Conservation (phyloP, 2,797 vertebrate genomes). For the Gouania willdenowi region DNA sequence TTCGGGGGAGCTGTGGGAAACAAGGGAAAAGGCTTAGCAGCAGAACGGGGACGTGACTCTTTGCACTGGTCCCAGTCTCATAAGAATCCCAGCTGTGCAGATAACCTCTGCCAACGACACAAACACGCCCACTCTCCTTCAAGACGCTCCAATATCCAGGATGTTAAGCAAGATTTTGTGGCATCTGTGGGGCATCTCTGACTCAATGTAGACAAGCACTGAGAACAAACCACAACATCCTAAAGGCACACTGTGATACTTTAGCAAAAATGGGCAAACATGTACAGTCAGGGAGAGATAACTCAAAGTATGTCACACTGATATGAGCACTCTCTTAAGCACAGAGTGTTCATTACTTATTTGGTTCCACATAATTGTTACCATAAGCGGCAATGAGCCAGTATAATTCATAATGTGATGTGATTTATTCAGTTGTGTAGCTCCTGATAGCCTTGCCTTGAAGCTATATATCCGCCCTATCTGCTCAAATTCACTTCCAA, state of each 20-base stretch:
- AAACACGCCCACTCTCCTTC: conserved; percentile 1
- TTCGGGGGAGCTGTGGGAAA: conserved; percentile 34
- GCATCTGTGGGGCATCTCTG: conserved; percentile 16
- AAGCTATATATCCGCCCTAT: conserved; percentile 21
- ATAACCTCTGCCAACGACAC: conserved; percentile 16
- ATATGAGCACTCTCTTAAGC: conserved; percentile 32
- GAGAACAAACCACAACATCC: conserved; percentile 6
- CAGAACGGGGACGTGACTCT: conserved; percentile 38
- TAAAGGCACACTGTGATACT: conserved; percentile 5
- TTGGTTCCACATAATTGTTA: conserved; percentile 56
- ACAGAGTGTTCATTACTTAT: conserved; percentile 38
- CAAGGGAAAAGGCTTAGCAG: conserved; percentile 7
- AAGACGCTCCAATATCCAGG: conserved; percentile 5
- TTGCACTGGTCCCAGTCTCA: conserved; percentile 37
- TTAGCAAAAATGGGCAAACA: conserved; percentile 12
- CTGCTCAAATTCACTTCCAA: conserved; percentile 43
- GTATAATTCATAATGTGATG: conserved; percentile 25
- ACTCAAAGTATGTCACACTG: conserved; percentile 41
- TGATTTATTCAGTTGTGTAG: conserved; percentile 23
- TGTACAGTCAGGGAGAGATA: conserved; percentile 31
- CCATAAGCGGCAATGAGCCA: conserved; percentile 37
- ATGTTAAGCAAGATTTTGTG: conserved; percentile 1
- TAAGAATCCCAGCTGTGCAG: conserved; percentile 33
- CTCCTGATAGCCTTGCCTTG: conserved; percentile 24
- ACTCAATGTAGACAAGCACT: conserved; percentile 14